Evolutionary conservation across 2,888 invertebrate species (phyloP), one percentile per base, ranked within the genome.

Genomic region (Fragum sueziense): DNA sequence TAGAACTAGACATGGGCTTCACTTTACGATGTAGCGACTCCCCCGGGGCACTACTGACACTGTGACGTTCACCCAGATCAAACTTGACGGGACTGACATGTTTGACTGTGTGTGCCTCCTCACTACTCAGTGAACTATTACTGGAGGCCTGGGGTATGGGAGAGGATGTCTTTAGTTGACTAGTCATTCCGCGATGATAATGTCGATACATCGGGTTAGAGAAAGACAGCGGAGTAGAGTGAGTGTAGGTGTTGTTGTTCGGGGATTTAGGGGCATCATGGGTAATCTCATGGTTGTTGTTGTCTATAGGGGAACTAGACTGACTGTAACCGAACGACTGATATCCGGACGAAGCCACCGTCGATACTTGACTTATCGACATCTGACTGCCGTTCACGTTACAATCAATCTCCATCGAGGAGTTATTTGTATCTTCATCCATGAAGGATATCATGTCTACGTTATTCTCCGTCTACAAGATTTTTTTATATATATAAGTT

Each of bases 271-370:
- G 85, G 33, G 84, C 67, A 57, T 89, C 89, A 37, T 82, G 71
- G 61, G 74, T 57, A 47, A 72, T 61, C 29, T 85, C 83, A 17
- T 86, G 82, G n/a, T 79, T 75, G 61, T 68, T 65, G 41, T 84
- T 76, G 20, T 97, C 97, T 29, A 97, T 96, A 54, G 97, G 97
- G 92, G 97, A 97, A 88, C 96, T 96, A 86, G 97, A 97, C 93
- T 97, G 97, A 92, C 97, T 97, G 93, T 96, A 97, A 51, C 96
- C 96, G 90, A 97, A 96, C 89, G 97, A 97, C 93, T 97, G 97
- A 93, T 97, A 97, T 7, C 97, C 97, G 0, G 97, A 97, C 2
- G 91, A 92, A n/a, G 88, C 97, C 57, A 90, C 87, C 1, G 88
- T 91, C 34, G 92, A 91, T 77, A 91, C 82, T 86, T 97, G 97